Conservation (phyloP, 2,113 vertebrate species). For the Polypterus senegalus region DNA sequence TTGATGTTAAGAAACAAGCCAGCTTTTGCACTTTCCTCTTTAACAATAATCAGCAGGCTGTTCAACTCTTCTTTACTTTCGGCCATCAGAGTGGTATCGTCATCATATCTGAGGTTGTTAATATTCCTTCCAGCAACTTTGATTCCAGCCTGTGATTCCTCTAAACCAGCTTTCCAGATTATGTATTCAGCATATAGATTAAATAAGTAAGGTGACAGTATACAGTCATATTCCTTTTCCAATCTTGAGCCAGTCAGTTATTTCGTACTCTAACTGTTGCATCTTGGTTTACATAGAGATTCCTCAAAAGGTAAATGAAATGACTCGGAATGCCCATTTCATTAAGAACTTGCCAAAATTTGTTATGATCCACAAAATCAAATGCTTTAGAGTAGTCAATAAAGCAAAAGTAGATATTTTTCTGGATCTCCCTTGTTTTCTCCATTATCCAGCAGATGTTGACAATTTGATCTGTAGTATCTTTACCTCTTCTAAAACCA, state of each 20-base stretch:
- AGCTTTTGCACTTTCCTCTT: background rate
- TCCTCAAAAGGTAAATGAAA: conserved; percentile 5
- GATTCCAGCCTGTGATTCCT: background rate
- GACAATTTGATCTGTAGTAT: conserved; percentile 7
- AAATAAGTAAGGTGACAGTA: conserved; percentile 6
- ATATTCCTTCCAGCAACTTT: conserved; percentile 1
- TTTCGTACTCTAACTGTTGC: conserved; percentile 7
- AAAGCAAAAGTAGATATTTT: conserved; percentile 5
- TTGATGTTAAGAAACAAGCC: background rate
- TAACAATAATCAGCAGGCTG: background rate
- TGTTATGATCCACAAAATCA: conserved; percentile 6
- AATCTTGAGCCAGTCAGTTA: background rate
- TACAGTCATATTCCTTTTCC: background rate
- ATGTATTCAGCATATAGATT: background rate
- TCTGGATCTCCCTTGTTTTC: conserved; percentile 2
- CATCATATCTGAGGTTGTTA: background rate
- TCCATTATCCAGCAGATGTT: conserved; percentile 10
- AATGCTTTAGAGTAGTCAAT: conserved; percentile 10
- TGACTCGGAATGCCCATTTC: conserved; percentile 9
- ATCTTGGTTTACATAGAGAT: conserved; percentile 8
- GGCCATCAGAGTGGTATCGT: background rate
- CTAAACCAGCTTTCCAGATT: background rate
- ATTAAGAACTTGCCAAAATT: conserved; percentile 5
- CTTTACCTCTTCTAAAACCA: conserved; percentile 10
- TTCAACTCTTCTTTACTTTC: background rate